A percentile compares a stretch with the other conserved stretches of the same genome.
Evolutionary conservation across 2,888 invertebrate genomes (phyloP).

Genomic region (Nomada lathburiana): DNA sequence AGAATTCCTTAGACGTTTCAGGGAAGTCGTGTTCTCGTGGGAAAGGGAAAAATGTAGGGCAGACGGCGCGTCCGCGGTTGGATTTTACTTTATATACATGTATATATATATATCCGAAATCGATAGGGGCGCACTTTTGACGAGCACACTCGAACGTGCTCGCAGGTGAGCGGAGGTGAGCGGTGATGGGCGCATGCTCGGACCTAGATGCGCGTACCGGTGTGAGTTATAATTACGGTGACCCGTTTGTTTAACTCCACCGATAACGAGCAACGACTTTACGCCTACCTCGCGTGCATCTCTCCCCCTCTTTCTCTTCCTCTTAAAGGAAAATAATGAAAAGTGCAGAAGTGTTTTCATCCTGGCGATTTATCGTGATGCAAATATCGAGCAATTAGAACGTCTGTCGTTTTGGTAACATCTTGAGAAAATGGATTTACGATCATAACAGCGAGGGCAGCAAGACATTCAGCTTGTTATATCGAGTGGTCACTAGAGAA

Average conservation of each 20-base stretch:
- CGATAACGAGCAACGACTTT: conserved; percentile 74
- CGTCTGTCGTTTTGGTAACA: too few species aligned
- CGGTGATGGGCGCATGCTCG: conserved; percentile 52
- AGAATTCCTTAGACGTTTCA: background rate
- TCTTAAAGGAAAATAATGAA: conserved; percentile 10
- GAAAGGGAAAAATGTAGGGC: conserved; percentile 49
- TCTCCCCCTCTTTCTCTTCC: background rate
- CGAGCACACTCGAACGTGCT: conserved; percentile 56
- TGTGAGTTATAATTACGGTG: conserved; percentile 61
- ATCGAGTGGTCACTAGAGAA: too few species aligned
- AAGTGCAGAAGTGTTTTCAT: conserved; percentile 13
- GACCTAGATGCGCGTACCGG: conserved; percentile 42
- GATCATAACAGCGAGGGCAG: too few species aligned
- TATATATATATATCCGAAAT: conserved; percentile 61
- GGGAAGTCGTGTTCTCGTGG: conserved; percentile 5
- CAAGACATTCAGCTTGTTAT: too few species aligned
- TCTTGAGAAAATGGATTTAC: too few species aligned
- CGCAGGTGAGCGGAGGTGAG: conserved; percentile 47
- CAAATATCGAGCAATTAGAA: conserved; percentile 41
- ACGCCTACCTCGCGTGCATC: background rate
- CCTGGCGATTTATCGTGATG: conserved; percentile 36
- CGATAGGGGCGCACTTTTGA: conserved; percentile 65
- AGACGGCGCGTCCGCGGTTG: conserved; percentile 37
- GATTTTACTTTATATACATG: conserved; percentile 51
- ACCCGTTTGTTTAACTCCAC: conserved; percentile 61